Percentiles rank a stretch among this genome's conserved stretches.
Conservation (phyloP, 2,113 vertebrate species). For the Rhabdomys dilectus region DNA sequence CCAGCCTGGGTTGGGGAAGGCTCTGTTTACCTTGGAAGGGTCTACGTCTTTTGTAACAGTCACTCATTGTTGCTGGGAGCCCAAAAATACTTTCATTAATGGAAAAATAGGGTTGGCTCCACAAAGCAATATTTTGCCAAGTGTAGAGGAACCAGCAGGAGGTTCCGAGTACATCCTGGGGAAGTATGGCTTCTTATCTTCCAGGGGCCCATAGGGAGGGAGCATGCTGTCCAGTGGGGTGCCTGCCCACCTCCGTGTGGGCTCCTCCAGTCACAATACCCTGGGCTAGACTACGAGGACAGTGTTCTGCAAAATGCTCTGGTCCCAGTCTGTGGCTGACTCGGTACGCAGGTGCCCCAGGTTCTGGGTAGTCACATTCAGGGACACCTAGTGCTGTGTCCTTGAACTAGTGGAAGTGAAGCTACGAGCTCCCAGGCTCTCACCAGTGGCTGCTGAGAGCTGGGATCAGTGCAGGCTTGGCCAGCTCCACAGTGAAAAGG, state of each 20-base stretch:
- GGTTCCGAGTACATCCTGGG: constrained; percentile 85
- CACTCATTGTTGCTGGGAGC: constrained; percentile 85
- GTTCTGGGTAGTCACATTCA: rapidly evolving
- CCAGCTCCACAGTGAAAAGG: not conserved
- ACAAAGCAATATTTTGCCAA: constrained; percentile 85
- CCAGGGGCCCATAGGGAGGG: not conserved
- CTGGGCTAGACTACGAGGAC: not conserved
- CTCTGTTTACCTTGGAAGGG: constrained; percentile 87
- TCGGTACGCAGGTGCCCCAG: rapidly evolving
- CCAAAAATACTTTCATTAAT: constrained; percentile 87
- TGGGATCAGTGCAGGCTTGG: not conserved
- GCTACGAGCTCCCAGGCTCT: not conserved
- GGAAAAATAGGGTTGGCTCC: constrained; percentile 87
- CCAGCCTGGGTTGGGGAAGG: constrained; percentile 9
- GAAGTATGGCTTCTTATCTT: constrained; percentile 85
- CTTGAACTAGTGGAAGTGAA: not conserved
- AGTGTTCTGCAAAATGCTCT: not conserved
- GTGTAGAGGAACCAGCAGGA: constrained; percentile 74
- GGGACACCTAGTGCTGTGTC: not conserved
- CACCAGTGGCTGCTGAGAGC: not conserved
- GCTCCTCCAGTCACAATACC: not conserved
- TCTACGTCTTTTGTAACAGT: constrained; percentile 84
- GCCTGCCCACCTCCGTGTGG: not conserved
- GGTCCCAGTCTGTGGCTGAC: no score
- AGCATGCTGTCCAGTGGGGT: not conserved